Evolutionary conservation across 2,888 invertebrate genomes (phyloP), one percentile per base, ranked within the genome.

Genomic region (Netelia fuscicornis): DNA sequence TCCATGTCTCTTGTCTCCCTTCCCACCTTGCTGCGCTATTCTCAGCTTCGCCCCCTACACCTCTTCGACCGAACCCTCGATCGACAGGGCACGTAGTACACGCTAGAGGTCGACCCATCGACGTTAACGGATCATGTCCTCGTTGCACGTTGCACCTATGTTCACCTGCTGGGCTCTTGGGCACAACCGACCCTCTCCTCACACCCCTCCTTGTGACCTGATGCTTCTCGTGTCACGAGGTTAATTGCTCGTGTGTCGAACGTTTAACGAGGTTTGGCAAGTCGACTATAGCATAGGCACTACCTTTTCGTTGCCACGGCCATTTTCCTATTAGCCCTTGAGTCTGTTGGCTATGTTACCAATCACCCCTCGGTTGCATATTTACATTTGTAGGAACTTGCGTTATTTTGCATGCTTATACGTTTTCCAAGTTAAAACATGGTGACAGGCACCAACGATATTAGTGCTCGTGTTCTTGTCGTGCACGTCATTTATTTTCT

Each of bases 161-260:
- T 79, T 81, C 81, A 84, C 84, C 85, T 65, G 72, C 64, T 76
- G 65, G 67, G 60, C 64, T 71, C 81, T 71, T 75, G 60, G 71
- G 37, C 62, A 25, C 83, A 74, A 52, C 62, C 52, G 1, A 72
- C 20, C 25, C 54, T 54, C 25, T 37, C 60, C 42, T 37, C 37
- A 17, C 3, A 42, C 30, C 13, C 52, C 10, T 58, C 10, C 9
- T 58, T 54, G n/a, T 54, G 54, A 20, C 58, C 79, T 81, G 76
- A 81, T 72, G 67, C 85, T 77, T 86, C 81, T 78, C 85, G 72
- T 82, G 85, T 85, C 85, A 85, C 71, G 79, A 58, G 85, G 85
- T 82, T 85, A 85, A 85, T 85, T 85, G 85, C 82, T 79, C 67
- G 75, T 74, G 82, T 78, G 85, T 82, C 82, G 70, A 85, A 85